Base-by-base conservation (phyloP, 2,113 vertebrate genomes). In the Ceratotherium simum region DNA sequence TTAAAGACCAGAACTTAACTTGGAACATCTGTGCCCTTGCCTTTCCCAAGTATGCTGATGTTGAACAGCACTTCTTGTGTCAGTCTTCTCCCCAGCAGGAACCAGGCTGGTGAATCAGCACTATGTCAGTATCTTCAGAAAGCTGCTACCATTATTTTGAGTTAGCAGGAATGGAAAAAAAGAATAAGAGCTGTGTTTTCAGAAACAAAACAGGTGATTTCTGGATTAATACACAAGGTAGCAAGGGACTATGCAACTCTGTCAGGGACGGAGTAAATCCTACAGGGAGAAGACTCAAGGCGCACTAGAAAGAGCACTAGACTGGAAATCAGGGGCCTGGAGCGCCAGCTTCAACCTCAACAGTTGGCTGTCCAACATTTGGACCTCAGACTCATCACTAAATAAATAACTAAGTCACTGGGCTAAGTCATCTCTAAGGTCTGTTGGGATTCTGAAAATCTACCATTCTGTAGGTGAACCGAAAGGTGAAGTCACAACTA, bases 11-110 rank as follows among this genome's bases (percentile, higher is more conserved):
- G 97, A 46, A 97, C 11, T 64, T 85, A 81, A 42, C 83, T 89
- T 72, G 75, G 82, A 98, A 95, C 97, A 97, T 80, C 95, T 98
- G 94, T 94, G 90, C 91, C 88, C 90, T 96, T 97, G 96, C 93
- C 58, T 89, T 81, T 78, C 86, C 82, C 79, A 67, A 90, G 72
- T 14, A 86, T 27, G 58, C n/a, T 33, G 42, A 83, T 0, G 20
- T 54, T 0, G 46, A 94, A 58, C 31, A 51, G 84, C 62, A 18
- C 85, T 31, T 0, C 91, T 46, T 29, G 1, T 12, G 60, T 87
- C 95, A 95, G 51, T 96, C 97, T 95, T 83, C 70, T 13, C 95
- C 95, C 65, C 70, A 95, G 97, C 78, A 95, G 97, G 84, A 51
- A 25, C 83, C 33, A 2, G 75, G 97, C 60, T 85, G 94, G 94